These are phyloP conservation scores for Eupithecia vulgata DNA, from an alignment of 2,888 invertebrate species.

Conservation along the genomic window DNA sequence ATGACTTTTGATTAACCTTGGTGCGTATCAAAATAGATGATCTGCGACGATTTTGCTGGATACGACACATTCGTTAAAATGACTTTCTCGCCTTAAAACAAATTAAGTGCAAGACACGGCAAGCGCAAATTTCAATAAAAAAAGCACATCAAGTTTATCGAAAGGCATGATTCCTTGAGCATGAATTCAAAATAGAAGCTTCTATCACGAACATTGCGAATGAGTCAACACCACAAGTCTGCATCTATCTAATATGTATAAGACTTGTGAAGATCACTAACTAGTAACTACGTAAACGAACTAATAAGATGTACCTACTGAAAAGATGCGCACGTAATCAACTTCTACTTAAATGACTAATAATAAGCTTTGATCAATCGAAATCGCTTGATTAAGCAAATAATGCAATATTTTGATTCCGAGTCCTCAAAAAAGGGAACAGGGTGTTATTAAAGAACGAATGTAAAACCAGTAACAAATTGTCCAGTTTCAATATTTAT, in stretches of 20 bases:
- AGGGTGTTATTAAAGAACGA: not conserved
- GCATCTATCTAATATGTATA: too few species aligned
- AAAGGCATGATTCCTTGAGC: slow-evolving; percentile 54
- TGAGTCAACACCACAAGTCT: not conserved
- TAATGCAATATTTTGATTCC: not conserved
- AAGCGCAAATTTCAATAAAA: slow-evolving; percentile 37
- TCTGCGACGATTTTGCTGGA: not conserved
- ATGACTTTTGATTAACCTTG: slow-evolving; percentile 18
- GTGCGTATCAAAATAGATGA: not conserved
- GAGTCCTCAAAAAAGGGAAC: not conserved
- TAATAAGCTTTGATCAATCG: not conserved
- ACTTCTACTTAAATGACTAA: not conserved
- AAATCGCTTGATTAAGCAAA: not conserved
- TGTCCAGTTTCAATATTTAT: not conserved
- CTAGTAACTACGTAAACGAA: not conserved
- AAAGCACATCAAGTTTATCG: slow-evolving; percentile 48
- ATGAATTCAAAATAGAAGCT: slow-evolving; percentile 1
- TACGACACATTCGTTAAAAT: not conserved
- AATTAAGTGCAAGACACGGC: slow-evolving; percentile 40
- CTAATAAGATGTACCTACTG: not conserved
- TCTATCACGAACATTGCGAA: not conserved
- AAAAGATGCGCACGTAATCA: not conserved
- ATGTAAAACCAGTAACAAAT: not conserved
- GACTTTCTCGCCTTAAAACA: slow-evolving; percentile 30
- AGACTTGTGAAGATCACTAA: not conserved